Conservation (phyloP, 2,113 vertebrate species). For the Climacteris rufus region DNA sequence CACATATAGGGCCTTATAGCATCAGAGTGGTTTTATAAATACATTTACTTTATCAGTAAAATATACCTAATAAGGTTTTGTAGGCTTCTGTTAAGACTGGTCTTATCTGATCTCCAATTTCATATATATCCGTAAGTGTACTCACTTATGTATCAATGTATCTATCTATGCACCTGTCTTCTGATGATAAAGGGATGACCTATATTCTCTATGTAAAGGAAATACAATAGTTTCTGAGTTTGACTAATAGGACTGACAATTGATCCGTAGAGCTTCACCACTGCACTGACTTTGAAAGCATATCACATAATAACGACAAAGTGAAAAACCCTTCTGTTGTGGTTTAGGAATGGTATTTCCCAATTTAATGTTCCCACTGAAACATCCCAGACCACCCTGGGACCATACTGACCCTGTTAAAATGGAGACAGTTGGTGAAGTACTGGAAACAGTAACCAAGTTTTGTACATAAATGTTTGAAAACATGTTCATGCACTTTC, state of each 20-base stretch:
- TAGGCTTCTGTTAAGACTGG: neutral
- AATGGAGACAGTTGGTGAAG: neutral
- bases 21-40: neutral
- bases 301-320: neutral
- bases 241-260: neutral
- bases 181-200: neutral
- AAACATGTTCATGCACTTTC: neutral
- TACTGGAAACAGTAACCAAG: neutral
- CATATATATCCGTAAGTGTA: neutral
- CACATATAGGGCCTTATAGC: neutral
- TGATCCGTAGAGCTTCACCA: neutral
- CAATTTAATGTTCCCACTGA: neutral
- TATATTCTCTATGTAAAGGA: neutral
- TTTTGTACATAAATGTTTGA: neutral
- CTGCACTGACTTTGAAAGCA: neutral
- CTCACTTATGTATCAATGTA: neutral
- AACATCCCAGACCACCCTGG: neutral
- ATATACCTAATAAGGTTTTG: neutral
- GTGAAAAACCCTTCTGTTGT: accelerated
- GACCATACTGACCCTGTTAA: too few species aligned
- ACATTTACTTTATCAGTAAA: neutral
- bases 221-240: neutral
- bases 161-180: neutral
- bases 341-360: neutral
- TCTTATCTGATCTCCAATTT: neutral